Evolutionary conservation across 2,888 invertebrate species (phyloP), one percentile per base, ranked within the genome.

Genomic region (Ctenicera cuprea): DNA sequence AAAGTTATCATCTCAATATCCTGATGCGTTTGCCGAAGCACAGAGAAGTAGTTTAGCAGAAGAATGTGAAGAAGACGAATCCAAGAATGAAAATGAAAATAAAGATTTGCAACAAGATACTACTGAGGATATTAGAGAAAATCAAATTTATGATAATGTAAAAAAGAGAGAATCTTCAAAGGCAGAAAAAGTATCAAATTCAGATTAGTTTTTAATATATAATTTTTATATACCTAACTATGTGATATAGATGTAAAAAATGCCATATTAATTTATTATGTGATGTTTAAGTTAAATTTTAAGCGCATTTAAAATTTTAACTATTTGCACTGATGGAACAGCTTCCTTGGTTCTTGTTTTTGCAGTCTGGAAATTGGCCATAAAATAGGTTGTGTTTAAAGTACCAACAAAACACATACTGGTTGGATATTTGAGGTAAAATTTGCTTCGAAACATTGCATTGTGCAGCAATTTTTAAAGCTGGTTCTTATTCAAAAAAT

Each of bases 1-100:
- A 45, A 97, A 96, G 85, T 85, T 97, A 16, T 90, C 90, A 71
- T 85, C 88, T 0, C 93, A 93, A 82, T 93, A 93, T 82, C 92
- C 93, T 1, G 90, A 91, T 71, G 92, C 92, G 1, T 93, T 91
- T 84, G 91, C 92, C 75, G 87, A 89, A 71, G 93, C 92, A 0
- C 76, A 85, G 65, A 85, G 84, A 59, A 86, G 83, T 62, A 86
- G 85, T 78, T 82, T 84, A 74, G 85, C 86, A 12, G 86, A 86
- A 76, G 85, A 86, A 77, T 85, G 85, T 77, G 84, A 84, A 72
- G 87, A 87, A 76, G 85, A 87, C 48, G 83, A 82, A 30, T 81
- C 78, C 22, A 79, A 78, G 1, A 80, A 74, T 52, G 81, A 77
- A n/a, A 76, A 5, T 20, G 62, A 70, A 59, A 18, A 1, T 7